Evolutionary conservation across 35 echinoderm and acorn worm species (phyloP).

Genomic region (Amphiura filiformis): DNA sequence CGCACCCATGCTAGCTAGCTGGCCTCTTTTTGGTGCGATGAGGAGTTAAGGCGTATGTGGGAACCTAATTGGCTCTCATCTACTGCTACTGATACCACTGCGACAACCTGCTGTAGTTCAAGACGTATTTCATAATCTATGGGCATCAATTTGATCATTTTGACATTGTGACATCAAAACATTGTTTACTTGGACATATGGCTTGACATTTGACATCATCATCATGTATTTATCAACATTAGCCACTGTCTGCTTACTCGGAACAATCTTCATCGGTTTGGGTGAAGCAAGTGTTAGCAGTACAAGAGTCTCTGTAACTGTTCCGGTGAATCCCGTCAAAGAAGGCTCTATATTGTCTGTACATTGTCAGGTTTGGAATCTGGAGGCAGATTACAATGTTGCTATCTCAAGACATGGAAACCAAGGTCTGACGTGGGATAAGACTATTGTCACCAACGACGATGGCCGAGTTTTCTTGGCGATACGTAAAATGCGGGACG

Average conservation of each 20-base stretch:
- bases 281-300: neutral
- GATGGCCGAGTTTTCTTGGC: conserved; percentile 8
- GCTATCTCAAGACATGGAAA: neutral
- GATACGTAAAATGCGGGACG: neutral
- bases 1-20: too few relatives aligned
- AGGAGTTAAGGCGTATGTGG: too few relatives aligned
- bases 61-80: too few relatives aligned
- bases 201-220: neutral
- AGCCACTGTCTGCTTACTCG: neutral
- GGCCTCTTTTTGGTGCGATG: too few relatives aligned
- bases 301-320: neutral
- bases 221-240: neutral
- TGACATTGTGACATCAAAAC: too few relatives aligned
- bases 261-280: neutral
- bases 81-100: too few relatives aligned
- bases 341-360: neutral
- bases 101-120: too few relatives aligned
- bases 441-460: neutral
- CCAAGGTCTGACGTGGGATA: neutral
- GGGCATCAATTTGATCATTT: too few relatives aligned
- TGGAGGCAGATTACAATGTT: neutral
- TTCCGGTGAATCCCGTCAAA: neutral
- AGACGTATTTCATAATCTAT: too few relatives aligned
- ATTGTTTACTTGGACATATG: too few relatives aligned
- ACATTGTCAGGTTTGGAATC: neutral